Conservation (phyloP, 1,140 invertebrate species). For the Musca vetustissima region DNA sequence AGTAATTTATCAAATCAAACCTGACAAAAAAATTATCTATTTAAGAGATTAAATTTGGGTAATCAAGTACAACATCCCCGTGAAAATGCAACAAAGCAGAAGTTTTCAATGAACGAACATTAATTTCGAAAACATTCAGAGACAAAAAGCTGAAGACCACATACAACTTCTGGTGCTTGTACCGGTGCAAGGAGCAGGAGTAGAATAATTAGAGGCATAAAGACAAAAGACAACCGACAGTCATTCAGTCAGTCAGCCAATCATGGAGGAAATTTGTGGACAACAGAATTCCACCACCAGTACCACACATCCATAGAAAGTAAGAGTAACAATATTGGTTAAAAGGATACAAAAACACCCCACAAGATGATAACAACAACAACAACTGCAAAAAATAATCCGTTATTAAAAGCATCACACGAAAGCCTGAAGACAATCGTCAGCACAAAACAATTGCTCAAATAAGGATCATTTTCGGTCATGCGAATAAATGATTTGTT, state of each 20-base stretch:
- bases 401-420: conserved; percentile 23
- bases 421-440: conserved; percentile 17
- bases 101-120: too few species aligned
- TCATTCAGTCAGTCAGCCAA: too few species aligned
- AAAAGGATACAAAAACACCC: conserved; percentile 6
- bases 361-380: neutral
- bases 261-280: too few species aligned
- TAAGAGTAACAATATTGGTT: too few species aligned
- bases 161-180: too few species aligned
- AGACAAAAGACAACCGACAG: too few species aligned
- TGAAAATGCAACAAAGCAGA: conserved; percentile 11
- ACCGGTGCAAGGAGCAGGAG: too few species aligned
- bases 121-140: too few species aligned
- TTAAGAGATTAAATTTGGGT: conserved; percentile 15
- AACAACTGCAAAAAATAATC: conserved; percentile 6
- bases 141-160: too few species aligned
- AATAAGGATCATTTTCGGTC: conserved; percentile 13
- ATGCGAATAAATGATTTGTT: conserved; percentile 26
- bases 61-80: conserved; percentile 22
- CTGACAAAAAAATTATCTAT: conserved; percentile 20
- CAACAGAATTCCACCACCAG: neutral
- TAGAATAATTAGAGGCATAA: too few species aligned
- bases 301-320: neutral
- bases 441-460: conserved; percentile 14
- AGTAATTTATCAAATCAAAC: conserved; percentile 15